Conservation (phyloP, 2,888 invertebrate species). For the Ecliptopera silaceata region DNA sequence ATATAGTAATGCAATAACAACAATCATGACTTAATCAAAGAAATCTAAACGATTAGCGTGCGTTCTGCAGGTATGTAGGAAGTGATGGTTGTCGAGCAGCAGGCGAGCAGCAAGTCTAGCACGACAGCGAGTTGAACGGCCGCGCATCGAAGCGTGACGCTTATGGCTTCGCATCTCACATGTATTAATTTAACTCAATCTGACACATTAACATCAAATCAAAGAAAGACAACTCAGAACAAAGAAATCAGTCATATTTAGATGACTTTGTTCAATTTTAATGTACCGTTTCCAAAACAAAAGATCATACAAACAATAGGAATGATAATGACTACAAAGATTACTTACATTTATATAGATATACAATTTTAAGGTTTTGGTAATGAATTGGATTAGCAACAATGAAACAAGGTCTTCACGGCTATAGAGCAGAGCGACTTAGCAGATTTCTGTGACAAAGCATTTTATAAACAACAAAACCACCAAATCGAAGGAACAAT, state of each 20-base stretch:
- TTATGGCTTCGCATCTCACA: slow-evolving; percentile 61
- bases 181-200: slow-evolving; percentile 29
- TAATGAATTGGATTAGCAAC: slow-evolving; percentile 71
- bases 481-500: slow-evolving; percentile 79
- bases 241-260: slow-evolving; percentile 10
- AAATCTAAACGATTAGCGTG: slow-evolving; percentile 36
- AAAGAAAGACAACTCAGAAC: slow-evolving; percentile 19
- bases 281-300: slow-evolving; percentile 26
- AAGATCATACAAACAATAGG: slow-evolving; percentile 27
- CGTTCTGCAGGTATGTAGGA: slow-evolving; percentile 61
- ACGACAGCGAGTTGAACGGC: slow-evolving; percentile 73
- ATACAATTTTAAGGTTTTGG: slow-evolving; percentile 37
- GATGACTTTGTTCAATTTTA: slow-evolving; percentile 1
- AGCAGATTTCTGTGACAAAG: slow-evolving; percentile 79
- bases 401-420: slow-evolving; percentile 59
- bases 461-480: slow-evolving; percentile 78
- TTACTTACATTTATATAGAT: slow-evolving; percentile 27
- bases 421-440: slow-evolving; percentile 59
- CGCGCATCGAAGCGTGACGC: slow-evolving; percentile 66
- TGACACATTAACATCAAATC: slow-evolving; percentile 22
- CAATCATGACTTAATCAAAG: slow-evolving; percentile 13
- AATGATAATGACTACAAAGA: slow-evolving; percentile 27
- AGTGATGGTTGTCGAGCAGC: slow-evolving; percentile 68
- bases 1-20: not conserved
- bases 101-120: slow-evolving; percentile 65